Percentiles rank a stretch among this genome's conserved stretches.
Conservation (phyloP, 2,113 vertebrate species). For the Pygoscelis antarcticus region DNA sequence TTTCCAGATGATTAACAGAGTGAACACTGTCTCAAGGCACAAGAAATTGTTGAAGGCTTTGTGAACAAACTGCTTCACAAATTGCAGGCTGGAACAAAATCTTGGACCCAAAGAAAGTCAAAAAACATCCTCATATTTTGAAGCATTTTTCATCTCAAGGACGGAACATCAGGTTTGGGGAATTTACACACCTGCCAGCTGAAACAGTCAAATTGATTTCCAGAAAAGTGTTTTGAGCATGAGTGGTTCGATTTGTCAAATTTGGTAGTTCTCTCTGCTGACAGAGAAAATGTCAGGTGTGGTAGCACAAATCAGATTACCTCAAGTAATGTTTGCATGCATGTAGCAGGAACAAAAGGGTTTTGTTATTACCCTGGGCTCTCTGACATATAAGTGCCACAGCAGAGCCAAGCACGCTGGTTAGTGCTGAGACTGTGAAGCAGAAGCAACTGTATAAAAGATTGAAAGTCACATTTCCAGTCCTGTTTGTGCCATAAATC, state of each 20-base stretch:
- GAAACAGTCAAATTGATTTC: constrained; percentile 39
- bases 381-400: not conserved
- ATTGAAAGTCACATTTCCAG: not conserved
- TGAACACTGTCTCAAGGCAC: not conserved
- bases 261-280: not conserved
- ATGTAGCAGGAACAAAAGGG: constrained; percentile 19
- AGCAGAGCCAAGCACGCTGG: not conserved
- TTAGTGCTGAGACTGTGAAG: not conserved
- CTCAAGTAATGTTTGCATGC: constrained; percentile 7
- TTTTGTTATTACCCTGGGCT: not conserved
- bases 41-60: not conserved
- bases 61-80: not conserved
- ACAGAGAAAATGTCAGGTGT: constrained; percentile 46
- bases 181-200: constrained; percentile 11
- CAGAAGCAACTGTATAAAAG: constrained; percentile 25
- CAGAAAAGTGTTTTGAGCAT: constrained; percentile 37
- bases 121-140: not conserved
- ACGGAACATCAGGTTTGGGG: not conserved
- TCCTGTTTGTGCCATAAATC: not conserved
- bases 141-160: constrained; percentile 32
- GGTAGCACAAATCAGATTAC: constrained; percentile 11
- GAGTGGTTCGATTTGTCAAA: constrained; percentile 27
- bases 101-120: not conserved
- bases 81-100: not conserved
- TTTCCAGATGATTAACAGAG: not conserved